Evolutionary conservation across 2,888 invertebrate species (phyloP), one percentile per base, ranked within the genome.

Genomic region (Crossocerus cetratus): DNA sequence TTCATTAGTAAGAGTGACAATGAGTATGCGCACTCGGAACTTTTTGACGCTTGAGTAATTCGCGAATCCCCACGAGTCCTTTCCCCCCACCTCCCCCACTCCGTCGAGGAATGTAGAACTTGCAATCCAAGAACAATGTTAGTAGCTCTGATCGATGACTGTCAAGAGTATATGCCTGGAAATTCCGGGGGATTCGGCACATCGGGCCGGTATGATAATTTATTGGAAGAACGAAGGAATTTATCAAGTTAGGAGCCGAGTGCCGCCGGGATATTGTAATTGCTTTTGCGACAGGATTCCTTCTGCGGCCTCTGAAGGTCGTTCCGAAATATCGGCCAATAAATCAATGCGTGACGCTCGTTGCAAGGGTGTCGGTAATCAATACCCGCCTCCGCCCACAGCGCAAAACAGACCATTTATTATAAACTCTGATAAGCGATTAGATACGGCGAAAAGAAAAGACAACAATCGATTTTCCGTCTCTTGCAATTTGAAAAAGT

Each of bases 291-390:
- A 18, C 11, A 67, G 44, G 49, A 73, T 76, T 65, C 59, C 58
- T 56, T 74, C 44, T 63, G 67, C 78, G 81, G 75, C 78, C 80
- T 82, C 75, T 76, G 79, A 84, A 86, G 85, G 80, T 77, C 82
- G 81, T 83, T 76, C 72, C 71, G 70, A 75, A 69, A 77, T 76
- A 76, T 71, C 55, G 59, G 58, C 22, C 59, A 71, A 78, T 83
- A 81, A 82, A 83, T 84, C 77, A 83, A 56, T 23, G 3, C 2
- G 42, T 23, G 69, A 69, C 23, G 42, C 60, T 62, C 22, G 42
- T 45, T 23, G 0, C 44, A 20, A 20, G 20, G 58, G 58, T 58
- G 16, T 13, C 42, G 58, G 43, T 58, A 57, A 32, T 32, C 32
- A 11, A 3, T 32, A 32, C 32, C 32, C 32, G 32, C 5, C 32